Conservation (phyloP, 2,113 vertebrate species). For the Carettochelys insculpta region DNA sequence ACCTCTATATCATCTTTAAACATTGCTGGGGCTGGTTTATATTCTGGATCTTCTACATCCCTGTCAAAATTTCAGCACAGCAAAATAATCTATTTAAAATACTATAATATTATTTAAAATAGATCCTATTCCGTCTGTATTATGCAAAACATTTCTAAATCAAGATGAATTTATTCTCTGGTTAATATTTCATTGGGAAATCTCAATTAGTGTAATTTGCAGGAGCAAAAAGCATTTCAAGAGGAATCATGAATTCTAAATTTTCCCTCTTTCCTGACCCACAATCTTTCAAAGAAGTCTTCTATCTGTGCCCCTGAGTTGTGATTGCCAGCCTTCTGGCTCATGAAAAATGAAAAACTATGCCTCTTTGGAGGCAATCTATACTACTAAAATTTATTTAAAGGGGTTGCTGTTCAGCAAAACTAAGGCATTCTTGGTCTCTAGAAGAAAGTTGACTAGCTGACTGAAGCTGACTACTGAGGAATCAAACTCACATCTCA, state of each 20-base stretch:
- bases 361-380: background rate
- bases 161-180: background rate
- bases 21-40: conserved; percentile 95
- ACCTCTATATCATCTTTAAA: conserved; percentile 98
- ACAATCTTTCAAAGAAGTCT: background rate
- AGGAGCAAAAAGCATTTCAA: background rate
- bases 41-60: conserved; percentile 98
- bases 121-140: background rate
- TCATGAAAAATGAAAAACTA: background rate
- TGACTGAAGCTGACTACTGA: too few species aligned
- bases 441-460: background rate
- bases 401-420: conserved; percentile 41
- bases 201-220: background rate
- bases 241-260: background rate
- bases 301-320: background rate
- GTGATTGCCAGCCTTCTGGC: background rate
- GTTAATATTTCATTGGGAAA: background rate
- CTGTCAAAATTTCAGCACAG: conserved; percentile 76
- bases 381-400: background rate
- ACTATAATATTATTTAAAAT: background rate
- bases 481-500: background rate
- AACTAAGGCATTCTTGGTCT: background rate
- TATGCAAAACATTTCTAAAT: background rate
- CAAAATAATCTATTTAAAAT: conserved; percentile 12
- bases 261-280: background rate